phyloP scores from a whole-genome alignment of 2,797 vertebrate species.

The Catharus ustulatus region DNA sequence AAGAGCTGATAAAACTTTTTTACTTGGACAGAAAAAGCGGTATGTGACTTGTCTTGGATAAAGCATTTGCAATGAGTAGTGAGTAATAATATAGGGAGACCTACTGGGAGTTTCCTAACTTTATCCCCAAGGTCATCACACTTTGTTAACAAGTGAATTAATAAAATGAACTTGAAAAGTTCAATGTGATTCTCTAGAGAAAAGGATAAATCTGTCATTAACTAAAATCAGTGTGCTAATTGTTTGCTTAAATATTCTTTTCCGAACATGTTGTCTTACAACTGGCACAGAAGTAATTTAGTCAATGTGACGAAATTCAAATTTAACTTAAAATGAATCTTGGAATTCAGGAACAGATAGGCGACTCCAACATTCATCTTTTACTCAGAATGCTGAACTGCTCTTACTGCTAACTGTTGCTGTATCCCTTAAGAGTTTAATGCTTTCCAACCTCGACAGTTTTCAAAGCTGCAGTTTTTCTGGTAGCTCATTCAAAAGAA shows the following conservation, averaged over 20 bases:
- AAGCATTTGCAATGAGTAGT: neutral
- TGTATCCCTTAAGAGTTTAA: constrained; percentile 20
- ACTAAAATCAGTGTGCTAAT: neutral
- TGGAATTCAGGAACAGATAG: constrained; percentile 23
- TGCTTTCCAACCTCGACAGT: neutral
- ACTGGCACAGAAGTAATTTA: constrained; percentile 35
- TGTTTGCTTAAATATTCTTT: constrained; percentile 64
- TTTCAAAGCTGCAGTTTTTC: constrained; percentile 21
- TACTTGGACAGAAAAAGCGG: neutral
- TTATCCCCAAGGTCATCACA: neutral
- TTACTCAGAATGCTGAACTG: constrained; percentile 28
- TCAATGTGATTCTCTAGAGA: constrained; percentile 14
- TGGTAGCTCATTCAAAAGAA: neutral
- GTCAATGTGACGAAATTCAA: constrained; percentile 16
- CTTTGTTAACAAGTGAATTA: constrained; percentile 7
- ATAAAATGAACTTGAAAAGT: constrained; percentile 45
- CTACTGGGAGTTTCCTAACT: neutral
- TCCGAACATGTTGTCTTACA: constrained; percentile 33
- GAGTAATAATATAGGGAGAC: neutral
- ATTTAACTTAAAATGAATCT: constrained; percentile 58
- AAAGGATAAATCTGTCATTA: constrained; percentile 32
- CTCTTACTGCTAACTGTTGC: neutral
- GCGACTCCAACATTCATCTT: constrained; percentile 13
- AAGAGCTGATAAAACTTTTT: neutral
- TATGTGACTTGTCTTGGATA: neutral